Conservation (phyloP, 2,888 invertebrate genomes). For the Tetragonula carbonaria region DNA sequence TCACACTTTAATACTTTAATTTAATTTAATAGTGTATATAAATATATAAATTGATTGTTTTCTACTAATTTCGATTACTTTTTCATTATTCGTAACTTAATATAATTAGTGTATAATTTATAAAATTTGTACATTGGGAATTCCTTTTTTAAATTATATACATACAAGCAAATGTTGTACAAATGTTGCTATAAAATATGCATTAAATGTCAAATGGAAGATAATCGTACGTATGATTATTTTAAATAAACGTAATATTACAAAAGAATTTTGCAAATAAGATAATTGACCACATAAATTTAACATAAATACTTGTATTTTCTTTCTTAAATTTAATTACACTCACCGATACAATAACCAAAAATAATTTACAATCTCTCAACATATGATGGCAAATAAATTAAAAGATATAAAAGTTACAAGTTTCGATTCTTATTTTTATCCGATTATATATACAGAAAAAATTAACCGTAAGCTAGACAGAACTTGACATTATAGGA, state of each 20-base stretch:
- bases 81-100: neutral
- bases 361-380: conserved; percentile 10
- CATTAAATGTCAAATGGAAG: neutral
- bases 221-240: too few relatives aligned
- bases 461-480: conserved; percentile 26
- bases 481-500: conserved; percentile 19
- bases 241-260: neutral
- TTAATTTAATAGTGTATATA: too few relatives aligned
- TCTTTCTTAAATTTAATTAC: conserved; percentile 22
- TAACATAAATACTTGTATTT: conserved; percentile 36
- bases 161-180: neutral
- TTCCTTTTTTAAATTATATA: neutral
- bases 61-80: neutral
- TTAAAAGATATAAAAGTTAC: conserved; percentile 16
- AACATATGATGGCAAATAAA: conserved; percentile 21
- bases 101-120: neutral
- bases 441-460: neutral
- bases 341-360: conserved; percentile 27
- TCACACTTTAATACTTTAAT: neutral
- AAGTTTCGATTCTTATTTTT: conserved; percentile 10
- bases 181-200: neutral
- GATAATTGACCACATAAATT: neutral
- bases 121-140: neutral
- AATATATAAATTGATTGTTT: neutral
- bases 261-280: neutral